These are phyloP conservation scores for Hippocampus abdominalis DNA, from an alignment of 2,113 vertebrate genomes.

Conservation along the genomic window DNA sequence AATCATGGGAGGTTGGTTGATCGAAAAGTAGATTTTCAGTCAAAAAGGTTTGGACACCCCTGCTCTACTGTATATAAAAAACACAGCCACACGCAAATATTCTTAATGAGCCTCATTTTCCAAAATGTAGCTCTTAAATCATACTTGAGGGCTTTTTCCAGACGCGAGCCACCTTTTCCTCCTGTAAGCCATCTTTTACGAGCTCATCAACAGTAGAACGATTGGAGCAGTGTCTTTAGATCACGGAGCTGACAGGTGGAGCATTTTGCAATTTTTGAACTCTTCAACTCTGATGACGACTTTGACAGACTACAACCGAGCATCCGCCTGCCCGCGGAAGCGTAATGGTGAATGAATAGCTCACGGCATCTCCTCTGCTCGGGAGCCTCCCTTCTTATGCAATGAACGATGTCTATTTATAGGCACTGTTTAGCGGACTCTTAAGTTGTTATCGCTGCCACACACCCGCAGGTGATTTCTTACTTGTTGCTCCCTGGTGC, in stretches of 20 bases:
- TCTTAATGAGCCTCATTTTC: too few species aligned
- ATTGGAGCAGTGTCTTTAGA: background rate
- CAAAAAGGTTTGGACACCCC: too few species aligned
- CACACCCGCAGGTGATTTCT: conserved; percentile 1
- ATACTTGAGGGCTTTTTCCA: too few species aligned
- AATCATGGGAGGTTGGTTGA: too few species aligned
- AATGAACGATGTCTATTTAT: conserved; percentile 2
- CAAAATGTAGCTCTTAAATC: too few species aligned
- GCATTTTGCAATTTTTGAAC: background rate
- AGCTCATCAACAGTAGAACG: too few species aligned
- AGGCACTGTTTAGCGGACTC: background rate
- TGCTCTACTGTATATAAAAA: too few species aligned
- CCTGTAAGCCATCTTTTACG: background rate
- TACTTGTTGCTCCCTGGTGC: background rate
- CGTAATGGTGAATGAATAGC: too few species aligned
- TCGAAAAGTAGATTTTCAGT: too few species aligned
- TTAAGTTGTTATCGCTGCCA: background rate
- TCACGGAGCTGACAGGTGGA: background rate
- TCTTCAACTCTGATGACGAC: background rate
- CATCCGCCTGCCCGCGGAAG: background rate
- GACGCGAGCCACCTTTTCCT: too few species aligned
- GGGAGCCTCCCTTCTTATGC: background rate
- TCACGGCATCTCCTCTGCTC: background rate
- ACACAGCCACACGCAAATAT: too few species aligned
- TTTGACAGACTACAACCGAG: background rate